Evolutionary conservation across 2,113 vertebrate species (phyloP).

Genomic region (Sinocyclocheilus maitianheensis): DNA sequence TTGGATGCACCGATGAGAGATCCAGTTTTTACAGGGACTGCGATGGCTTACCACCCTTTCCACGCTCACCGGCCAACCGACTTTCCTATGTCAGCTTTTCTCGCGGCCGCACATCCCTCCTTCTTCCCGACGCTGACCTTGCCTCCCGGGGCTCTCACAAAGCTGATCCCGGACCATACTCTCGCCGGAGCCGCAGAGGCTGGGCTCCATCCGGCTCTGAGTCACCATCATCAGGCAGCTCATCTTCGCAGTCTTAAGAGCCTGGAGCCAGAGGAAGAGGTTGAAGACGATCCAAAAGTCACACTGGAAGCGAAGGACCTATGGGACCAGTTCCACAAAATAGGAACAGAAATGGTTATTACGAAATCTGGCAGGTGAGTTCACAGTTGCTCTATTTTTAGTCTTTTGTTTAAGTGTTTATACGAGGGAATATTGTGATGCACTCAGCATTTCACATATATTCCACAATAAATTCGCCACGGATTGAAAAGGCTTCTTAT

Average conservation of each 20-base stretch:
- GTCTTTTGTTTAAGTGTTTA: constrained; percentile 31
- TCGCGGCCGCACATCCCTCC: constrained; percentile 95
- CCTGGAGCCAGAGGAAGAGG: constrained; percentile 95
- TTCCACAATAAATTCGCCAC: background rate
- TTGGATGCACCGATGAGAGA: constrained; percentile 99
- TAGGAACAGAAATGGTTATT: constrained; percentile 99
- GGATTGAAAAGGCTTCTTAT: background rate
- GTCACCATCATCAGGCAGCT: constrained; percentile 90
- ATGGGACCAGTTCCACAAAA: constrained; percentile 99
- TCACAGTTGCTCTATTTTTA: background rate
- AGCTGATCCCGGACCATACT: constrained; percentile 88
- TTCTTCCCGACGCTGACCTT: constrained; percentile 96
- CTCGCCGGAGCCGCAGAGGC: constrained; percentile 90
- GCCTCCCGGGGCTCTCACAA: constrained; percentile 90
- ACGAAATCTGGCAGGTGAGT: constrained; percentile 98
- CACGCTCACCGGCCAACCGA: constrained; percentile 96
- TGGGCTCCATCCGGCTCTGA: constrained; percentile 90
- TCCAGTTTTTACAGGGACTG: constrained; percentile 97
- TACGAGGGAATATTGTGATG: background rate
- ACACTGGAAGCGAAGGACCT: constrained; percentile 98
- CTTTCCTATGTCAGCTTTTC: constrained; percentile 97
- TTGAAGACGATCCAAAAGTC: constrained; percentile 98
- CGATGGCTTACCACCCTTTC: constrained; percentile 99
- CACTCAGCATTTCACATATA: background rate
- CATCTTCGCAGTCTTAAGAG: constrained; percentile 94